These are phyloP conservation scores for Epistrophe eligans DNA, from an alignment of 2,888 invertebrate genomes.

Conservation along the genomic window DNA sequence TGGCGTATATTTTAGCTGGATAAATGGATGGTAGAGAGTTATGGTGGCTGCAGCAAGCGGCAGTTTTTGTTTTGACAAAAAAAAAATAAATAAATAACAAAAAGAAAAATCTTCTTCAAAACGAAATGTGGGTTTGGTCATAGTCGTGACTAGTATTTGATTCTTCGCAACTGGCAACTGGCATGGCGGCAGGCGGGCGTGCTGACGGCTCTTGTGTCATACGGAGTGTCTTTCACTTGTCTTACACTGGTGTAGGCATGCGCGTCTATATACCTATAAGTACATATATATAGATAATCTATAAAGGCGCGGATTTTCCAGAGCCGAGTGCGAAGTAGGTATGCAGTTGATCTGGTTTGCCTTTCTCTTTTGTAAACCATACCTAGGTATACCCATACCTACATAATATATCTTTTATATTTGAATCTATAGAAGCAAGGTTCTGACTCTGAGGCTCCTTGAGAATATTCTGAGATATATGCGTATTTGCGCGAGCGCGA, in stretches of 20 bases:
- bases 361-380: constrained; percentile 67
- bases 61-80: background rate
- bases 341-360: constrained; percentile 76
- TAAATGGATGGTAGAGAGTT: constrained; percentile 11
- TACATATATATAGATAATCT: background rate
- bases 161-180: constrained; percentile 33
- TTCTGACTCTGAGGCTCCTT: constrained; percentile 56
- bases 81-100: background rate
- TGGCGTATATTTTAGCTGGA: constrained; percentile 9
- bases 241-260: constrained; percentile 55
- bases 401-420: background rate
- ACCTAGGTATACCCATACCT: background rate
- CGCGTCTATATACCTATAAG: constrained; percentile 23
- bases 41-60: constrained; percentile 8
- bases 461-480: constrained; percentile 69
- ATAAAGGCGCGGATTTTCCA: constrained; percentile 63
- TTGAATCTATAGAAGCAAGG: constrained; percentile 15
- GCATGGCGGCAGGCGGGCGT: constrained; percentile 68
- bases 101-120: constrained; percentile 72
- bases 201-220: constrained; percentile 72
- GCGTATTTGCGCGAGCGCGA: constrained; percentile 38
- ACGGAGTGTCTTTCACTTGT: constrained; percentile 71
- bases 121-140: constrained; percentile 74
- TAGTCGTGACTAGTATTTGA: constrained; percentile 74
- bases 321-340: constrained; percentile 50